A percentile compares a stretch with the other conserved stretches of the same genome.
Conservation (phyloP, 2,797 vertebrate genomes). For the Schizothorax lantsangensis region DNA sequence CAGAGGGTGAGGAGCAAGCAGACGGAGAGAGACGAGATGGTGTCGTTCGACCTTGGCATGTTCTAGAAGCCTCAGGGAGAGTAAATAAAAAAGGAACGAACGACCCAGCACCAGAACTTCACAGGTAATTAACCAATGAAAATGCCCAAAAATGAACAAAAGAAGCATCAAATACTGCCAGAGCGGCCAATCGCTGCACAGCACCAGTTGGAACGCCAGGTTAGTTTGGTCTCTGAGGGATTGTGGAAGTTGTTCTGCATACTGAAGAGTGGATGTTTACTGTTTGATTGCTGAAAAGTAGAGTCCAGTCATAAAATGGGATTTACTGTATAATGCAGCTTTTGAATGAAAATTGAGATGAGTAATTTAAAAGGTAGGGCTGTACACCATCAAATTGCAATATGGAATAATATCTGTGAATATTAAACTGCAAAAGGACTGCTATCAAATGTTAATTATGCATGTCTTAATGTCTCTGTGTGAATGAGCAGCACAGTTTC, state of each 20-base stretch:
- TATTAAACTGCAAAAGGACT: neutral
- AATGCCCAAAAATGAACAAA: slow-evolving; percentile 32
- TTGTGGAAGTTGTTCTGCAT: slow-evolving; percentile 20
- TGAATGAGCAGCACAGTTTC: neutral
- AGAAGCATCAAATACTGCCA: neutral
- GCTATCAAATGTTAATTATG: neutral
- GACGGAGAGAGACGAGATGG: slow-evolving; percentile 32
- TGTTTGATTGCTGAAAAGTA: neutral
- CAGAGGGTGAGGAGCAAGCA: slow-evolving; percentile 33
- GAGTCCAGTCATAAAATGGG: neutral
- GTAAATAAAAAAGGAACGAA: slow-evolving; percentile 34
- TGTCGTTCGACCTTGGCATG: slow-evolving; percentile 51
- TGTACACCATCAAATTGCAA: neutral
- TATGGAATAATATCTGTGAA: neutral
- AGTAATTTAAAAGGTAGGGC: neutral
- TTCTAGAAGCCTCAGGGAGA: slow-evolving; percentile 41
- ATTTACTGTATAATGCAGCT: neutral
- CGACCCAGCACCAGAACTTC: slow-evolving; percentile 42
- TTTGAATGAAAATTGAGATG: neutral
- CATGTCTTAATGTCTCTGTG: neutral
- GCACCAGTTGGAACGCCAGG: slow-evolving; percentile 12
- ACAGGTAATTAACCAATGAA: slow-evolving; percentile 61
- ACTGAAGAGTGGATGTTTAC: neutral
- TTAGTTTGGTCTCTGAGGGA: slow-evolving; percentile 52
- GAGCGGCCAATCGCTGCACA: slow-evolving; percentile 2